A percentile compares a stretch with the other conserved stretches of the same genome.
Evolutionary conservation across 1,140 invertebrate genomes (phyloP).

Genomic region (Argopecten irradians): DNA sequence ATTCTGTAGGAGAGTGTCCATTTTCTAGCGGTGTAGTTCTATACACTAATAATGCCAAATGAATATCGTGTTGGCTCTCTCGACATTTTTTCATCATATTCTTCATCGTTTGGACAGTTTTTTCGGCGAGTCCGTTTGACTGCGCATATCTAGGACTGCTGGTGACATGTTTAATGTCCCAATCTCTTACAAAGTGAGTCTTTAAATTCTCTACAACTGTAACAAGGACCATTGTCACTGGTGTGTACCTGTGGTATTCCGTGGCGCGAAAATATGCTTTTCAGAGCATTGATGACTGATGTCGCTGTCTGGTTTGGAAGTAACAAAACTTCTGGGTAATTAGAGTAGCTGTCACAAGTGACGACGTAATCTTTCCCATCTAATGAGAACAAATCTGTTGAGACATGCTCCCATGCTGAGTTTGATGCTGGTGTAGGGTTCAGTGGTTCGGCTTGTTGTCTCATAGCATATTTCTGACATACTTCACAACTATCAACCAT

Average conservation of each 20-base stretch:
- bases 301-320: slow-evolving; percentile 10
- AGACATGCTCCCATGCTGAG: no score
- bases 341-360: no score
- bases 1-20: slow-evolving; percentile 15
- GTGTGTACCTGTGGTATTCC: background rate
- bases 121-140: background rate
- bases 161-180: slow-evolving; percentile 24
- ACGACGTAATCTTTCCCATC: no score
- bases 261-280: background rate
- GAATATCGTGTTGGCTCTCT: background rate
- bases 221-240: background rate
- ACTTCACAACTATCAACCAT: no score
- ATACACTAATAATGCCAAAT: slow-evolving; percentile 28
- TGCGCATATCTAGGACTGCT: slow-evolving; percentile 26
- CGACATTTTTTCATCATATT: slow-evolving; percentile 36
- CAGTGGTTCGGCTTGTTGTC: no score
- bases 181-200: slow-evolving; percentile 10
- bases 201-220: background rate
- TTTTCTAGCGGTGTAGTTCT: slow-evolving; percentile 29
- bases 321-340: background rate
- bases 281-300: slow-evolving; percentile 40
- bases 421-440: no score
- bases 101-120: slow-evolving; percentile 57
- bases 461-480: no score
- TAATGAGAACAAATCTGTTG: no score